phyloP scores from a whole-genome alignment of 2,113 vertebrate genomes.

The Vimba vimba region DNA sequence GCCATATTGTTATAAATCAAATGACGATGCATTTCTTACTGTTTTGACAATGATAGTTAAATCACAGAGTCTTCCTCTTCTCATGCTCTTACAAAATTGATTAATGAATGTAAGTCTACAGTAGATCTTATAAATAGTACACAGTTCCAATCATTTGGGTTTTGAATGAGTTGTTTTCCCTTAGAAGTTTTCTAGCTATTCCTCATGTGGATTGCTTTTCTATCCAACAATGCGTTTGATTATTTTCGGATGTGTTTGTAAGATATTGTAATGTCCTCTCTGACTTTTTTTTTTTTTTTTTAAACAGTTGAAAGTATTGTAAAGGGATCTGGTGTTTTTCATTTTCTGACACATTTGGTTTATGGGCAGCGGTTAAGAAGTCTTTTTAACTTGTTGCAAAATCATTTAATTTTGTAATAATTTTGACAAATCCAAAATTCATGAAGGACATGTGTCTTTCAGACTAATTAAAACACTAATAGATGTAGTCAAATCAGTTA shows the following conservation, averaged over 20 bases:
- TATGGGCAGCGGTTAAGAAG: not conserved
- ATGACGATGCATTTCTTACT: constrained; percentile 1
- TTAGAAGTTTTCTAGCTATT: not conserved
- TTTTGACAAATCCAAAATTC: constrained; percentile 22
- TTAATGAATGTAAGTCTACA: constrained; percentile 48
- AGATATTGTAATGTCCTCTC: constrained; percentile 26
- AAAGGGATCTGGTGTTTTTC: constrained; percentile 5
- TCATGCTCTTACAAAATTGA: constrained; percentile 27
- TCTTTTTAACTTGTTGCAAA: not conserved
- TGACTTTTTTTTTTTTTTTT: not conserved
- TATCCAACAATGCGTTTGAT: not conserved
- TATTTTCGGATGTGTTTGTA: constrained; percentile 18
- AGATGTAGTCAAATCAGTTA: constrained; percentile 35
- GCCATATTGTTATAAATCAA: constrained; percentile 5
- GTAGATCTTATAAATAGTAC: constrained; percentile 10
- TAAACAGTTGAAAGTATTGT: constrained; percentile 15
- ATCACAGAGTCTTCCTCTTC: constrained; percentile 54
- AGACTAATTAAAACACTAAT: constrained; percentile 50
- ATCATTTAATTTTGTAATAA: constrained; percentile 9
- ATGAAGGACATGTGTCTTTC: constrained; percentile 13
- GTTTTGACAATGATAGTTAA: constrained; percentile 34
- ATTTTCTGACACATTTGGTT: not conserved
- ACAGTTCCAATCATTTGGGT: not conserved
- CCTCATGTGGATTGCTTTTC: constrained; percentile 32
- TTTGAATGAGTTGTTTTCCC: not conserved